A percentile compares a stretch with the other conserved stretches of the same genome.
phyloP scores from a whole-genome alignment of 2,113 vertebrate species.

The Hypomesus transpacificus region DNA sequence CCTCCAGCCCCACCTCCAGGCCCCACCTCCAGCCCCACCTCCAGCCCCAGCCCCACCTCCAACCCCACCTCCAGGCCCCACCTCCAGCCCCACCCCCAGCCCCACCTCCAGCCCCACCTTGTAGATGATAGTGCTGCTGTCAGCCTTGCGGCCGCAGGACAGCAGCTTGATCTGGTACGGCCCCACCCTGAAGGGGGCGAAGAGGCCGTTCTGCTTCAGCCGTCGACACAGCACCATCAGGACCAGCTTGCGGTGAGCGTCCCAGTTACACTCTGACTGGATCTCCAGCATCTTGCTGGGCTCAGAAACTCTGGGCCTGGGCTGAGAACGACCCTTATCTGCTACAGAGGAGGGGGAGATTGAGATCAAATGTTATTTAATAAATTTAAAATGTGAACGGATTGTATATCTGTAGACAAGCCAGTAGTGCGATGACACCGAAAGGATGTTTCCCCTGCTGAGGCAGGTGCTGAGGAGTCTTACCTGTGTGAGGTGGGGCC shows the following conservation, averaged over 20 bases:
- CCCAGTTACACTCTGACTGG: conserved; percentile 85
- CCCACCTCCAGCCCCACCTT: conserved; percentile 66
- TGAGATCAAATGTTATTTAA: no score
- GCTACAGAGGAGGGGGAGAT: not conserved
- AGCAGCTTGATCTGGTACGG: conserved; percentile 79
- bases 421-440: no score
- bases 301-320: not conserved
- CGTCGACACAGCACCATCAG: conserved; percentile 77
- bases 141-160: conserved; percentile 72
- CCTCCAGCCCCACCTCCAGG: conserved; percentile 35
- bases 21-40: conserved; percentile 50
- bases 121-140: conserved; percentile 71
- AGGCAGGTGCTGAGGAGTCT: no score
- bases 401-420: no score
- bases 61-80: conserved; percentile 50
- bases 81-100: no score
- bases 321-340: not conserved
- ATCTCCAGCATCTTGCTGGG: conserved; percentile 83
- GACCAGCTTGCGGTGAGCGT: conserved; percentile 71
- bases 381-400: no score
- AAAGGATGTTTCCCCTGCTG: no score
- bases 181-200: conserved; percentile 74
- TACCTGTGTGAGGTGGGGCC: not conserved
- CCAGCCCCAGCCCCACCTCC: no score
- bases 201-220: conserved; percentile 62